phyloP scores from a whole-genome alignment of 2,113 vertebrate genomes.

The Callipepla californica region DNA sequence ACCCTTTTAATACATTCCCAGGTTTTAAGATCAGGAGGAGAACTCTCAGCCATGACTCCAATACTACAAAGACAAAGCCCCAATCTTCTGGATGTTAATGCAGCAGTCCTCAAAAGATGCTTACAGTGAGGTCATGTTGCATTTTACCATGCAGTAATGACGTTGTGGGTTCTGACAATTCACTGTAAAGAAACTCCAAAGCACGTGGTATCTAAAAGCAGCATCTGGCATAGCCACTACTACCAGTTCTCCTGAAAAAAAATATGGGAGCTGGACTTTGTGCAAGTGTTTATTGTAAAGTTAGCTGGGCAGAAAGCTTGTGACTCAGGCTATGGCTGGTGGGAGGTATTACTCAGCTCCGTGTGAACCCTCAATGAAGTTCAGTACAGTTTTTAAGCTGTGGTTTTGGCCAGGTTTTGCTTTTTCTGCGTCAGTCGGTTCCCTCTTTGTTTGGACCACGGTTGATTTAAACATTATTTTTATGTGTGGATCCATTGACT shows the following conservation, averaged over 20 bases:
- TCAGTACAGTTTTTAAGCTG: neutral
- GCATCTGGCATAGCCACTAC: neutral
- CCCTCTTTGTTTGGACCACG: neutral
- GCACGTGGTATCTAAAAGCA: neutral
- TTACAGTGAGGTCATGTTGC: neutral
- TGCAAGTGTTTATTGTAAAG: neutral
- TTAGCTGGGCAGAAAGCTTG: neutral
- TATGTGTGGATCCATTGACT: neutral
- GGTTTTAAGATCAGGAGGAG: neutral
- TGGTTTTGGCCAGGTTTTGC: neutral
- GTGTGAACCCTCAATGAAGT: neutral
- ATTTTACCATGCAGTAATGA: neutral
- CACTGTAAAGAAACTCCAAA: neutral
- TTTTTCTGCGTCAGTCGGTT: neutral
- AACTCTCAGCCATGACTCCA: neutral
- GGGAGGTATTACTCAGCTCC: neutral
- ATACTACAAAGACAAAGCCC: neutral
- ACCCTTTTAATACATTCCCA: neutral
- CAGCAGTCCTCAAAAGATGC: too few species aligned
- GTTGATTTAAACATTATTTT: slow-evolving; percentile 17
- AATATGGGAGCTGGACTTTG: neutral
- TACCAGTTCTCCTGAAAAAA: neutral
- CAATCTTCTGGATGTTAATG: neutral
- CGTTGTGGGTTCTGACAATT: fast-evolving
- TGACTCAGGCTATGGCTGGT: neutral